Conservation (phyloP, 2,113 vertebrate genomes). For the Chitala chitala region DNA sequence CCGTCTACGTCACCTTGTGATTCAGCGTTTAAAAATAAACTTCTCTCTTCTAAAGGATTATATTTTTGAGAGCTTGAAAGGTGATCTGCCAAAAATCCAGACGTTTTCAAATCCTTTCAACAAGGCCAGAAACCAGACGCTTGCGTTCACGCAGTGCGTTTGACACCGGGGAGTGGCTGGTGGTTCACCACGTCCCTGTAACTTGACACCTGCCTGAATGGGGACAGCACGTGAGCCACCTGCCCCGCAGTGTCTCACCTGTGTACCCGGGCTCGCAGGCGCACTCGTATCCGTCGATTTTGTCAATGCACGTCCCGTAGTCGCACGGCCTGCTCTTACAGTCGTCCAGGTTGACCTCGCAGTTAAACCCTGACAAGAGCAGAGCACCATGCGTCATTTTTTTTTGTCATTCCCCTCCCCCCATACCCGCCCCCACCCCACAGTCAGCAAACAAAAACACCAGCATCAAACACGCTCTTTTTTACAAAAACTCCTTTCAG, state of each 20-base stretch:
- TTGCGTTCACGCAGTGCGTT: conserved; percentile 52
- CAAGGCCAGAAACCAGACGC: conserved; percentile 38
- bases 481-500: no score
- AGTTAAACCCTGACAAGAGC: conserved; percentile 72
- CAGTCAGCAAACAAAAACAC: neutral
- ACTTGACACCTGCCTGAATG: conserved; percentile 53
- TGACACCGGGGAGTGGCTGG: conserved; percentile 52
- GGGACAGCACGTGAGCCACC: conserved; percentile 54
- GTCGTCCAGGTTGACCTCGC: conserved; percentile 88
- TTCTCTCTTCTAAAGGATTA: no score
- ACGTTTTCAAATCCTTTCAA: conserved; percentile 46
- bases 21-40: no score
- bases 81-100: neutral
- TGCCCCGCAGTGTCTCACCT: conserved; percentile 59
- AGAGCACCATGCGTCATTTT: neutral
- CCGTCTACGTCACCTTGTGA: no score
- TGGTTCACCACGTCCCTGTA: conserved; percentile 38
- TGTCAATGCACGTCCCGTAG: conserved; percentile 85
- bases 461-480: no score
- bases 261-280: conserved; percentile 83
- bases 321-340: conserved; percentile 86
- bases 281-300: conserved; percentile 88
- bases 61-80: conserved; percentile 1
- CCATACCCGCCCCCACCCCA: neutral
- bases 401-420: neutral